Percentiles rank a stretch among this genome's conserved stretches.
Conservation (phyloP, 2,888 invertebrate species). For the Oeneis ivallda region DNA sequence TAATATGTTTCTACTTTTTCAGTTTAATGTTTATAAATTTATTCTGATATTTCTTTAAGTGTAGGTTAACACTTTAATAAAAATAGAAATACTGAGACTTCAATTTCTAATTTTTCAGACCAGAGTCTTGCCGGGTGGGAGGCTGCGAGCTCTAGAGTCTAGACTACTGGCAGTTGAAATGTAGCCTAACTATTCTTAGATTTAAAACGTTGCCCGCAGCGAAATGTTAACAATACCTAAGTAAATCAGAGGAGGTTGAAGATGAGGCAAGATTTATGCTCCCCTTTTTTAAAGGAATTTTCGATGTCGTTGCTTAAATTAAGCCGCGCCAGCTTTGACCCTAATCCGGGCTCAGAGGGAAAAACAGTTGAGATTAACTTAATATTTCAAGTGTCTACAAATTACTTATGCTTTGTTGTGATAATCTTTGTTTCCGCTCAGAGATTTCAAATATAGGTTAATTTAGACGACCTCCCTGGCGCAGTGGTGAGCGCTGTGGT, state of each 20-base stretch:
- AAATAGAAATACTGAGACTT: too few species aligned
- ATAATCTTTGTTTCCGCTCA: background rate
- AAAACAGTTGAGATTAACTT: constrained; percentile 9
- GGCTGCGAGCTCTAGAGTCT: too few species aligned
- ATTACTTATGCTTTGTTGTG: background rate
- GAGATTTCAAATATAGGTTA: background rate
- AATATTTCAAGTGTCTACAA: background rate
- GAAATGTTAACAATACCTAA: constrained; percentile 5
- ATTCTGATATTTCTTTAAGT: too few species aligned
- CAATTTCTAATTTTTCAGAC: too few species aligned
- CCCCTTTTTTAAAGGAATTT: constrained; percentile 19
- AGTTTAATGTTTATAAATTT: too few species aligned
- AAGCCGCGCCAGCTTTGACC: background rate
- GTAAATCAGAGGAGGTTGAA: constrained; percentile 12
- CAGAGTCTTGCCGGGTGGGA: too few species aligned
- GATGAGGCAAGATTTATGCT: constrained; percentile 12
- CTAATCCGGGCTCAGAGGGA: constrained; percentile 5
- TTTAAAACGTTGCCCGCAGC: constrained; percentile 9
- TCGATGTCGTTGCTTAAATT: constrained; percentile 16
- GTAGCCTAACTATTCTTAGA: background rate
- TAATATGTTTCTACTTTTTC: too few species aligned
- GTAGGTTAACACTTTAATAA: too few species aligned
- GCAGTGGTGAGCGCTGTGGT: too few species aligned
- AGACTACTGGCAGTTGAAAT: too few species aligned
- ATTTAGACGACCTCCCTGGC: too few species aligned